Evolutionary conservation across 2,797 vertebrate species (phyloP).

Genomic region (Sparidentex hasta): DNA sequence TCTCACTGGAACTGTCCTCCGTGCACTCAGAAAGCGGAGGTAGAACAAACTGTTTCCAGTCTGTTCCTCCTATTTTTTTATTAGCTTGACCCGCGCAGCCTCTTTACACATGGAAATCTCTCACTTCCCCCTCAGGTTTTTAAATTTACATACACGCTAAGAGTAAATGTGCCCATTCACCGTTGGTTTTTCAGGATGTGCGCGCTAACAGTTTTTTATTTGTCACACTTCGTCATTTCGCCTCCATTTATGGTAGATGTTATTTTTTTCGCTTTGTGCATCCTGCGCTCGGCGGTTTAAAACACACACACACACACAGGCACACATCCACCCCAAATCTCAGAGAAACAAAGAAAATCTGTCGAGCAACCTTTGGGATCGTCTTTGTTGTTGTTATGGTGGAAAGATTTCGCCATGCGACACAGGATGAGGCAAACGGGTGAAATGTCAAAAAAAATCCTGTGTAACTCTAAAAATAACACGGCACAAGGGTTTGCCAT

Average conservation of each 20-base stretch:
- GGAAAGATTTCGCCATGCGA: constrained; percentile 74
- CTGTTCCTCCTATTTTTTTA: constrained; percentile 53
- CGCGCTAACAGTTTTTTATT: constrained; percentile 40
- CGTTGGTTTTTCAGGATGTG: constrained; percentile 38
- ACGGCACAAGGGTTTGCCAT: constrained; percentile 64
- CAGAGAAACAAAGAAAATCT: constrained; percentile 62
- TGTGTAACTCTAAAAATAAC: constrained; percentile 75
- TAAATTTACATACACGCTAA: constrained; percentile 50
- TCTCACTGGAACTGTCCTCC: constrained; percentile 69
- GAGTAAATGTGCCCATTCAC: constrained; percentile 45
- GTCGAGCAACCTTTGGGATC: constrained; percentile 70
- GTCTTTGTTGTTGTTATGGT: constrained; percentile 67
- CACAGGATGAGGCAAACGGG: constrained; percentile 79
- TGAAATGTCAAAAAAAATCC: constrained; percentile 79
- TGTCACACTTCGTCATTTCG: constrained; percentile 56
- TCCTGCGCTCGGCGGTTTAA: constrained; percentile 57
- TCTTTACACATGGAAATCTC: constrained; percentile 35
- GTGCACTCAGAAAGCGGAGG: constrained; percentile 56
- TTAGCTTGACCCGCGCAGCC: constrained; percentile 45
- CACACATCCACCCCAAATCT: constrained; percentile 28
- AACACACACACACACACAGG: constrained; percentile 31
- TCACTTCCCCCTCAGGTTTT: constrained; percentile 32
- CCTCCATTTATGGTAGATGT: constrained; percentile 36
- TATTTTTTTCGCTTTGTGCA: constrained; percentile 49
- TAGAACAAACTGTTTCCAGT: constrained; percentile 62